These are phyloP conservation scores for Ploceus nigricollis DNA, from an alignment of 2,113 vertebrate species.

Conservation along the genomic window DNA sequence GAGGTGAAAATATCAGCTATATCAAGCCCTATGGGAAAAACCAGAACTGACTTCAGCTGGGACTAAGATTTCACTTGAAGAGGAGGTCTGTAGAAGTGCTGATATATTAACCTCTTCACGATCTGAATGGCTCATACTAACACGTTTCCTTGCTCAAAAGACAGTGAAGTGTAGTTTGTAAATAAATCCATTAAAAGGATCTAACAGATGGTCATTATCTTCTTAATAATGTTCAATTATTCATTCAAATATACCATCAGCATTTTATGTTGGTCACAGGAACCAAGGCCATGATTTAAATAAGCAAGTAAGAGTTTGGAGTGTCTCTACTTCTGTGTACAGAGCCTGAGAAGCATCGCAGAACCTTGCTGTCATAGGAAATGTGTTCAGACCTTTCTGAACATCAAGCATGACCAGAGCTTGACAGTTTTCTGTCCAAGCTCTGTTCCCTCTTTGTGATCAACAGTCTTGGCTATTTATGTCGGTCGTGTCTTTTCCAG, in stretches of 20 bases:
- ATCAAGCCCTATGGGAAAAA: neutral
- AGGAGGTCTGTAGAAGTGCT: neutral
- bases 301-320: neutral
- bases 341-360: neutral
- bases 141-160: neutral
- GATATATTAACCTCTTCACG: neutral
- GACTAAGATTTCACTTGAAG: neutral
- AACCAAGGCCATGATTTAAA: neutral
- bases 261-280: neutral
- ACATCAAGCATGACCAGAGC: neutral
- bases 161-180: neutral
- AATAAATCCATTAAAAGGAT: neutral
- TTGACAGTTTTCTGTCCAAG: neutral
- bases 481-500: neutral
- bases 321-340: neutral
- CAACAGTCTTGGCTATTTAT: fast-evolving
- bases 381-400: neutral
- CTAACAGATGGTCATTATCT: neutral
- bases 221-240: neutral
- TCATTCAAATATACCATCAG: neutral
- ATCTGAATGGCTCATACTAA: neutral
- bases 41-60: neutral
- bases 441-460: neutral
- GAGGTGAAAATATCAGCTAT: neutral
- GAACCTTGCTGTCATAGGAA: fast-evolving